Base-by-base conservation (phyloP, 1,140 invertebrate species). In the Tetramorium parvispinum region DNA sequence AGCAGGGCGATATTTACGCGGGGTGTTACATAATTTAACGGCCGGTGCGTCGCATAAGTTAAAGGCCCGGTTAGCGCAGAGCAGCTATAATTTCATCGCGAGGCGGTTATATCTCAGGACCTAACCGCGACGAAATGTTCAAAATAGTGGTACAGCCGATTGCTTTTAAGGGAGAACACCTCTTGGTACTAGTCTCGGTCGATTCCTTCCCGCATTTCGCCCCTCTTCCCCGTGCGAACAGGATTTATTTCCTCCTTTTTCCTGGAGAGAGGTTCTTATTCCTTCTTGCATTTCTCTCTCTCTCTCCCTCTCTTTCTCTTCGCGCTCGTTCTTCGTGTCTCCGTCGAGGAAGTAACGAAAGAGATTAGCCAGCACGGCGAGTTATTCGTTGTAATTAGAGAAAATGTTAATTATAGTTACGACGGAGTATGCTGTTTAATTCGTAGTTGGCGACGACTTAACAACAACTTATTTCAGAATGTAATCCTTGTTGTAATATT, bases 141-240 rank as follows among this genome's bases (percentile, higher is more conserved):
- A 89, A 93, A 92, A 92, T 93, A 92, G 88, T 91, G 55, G 79
- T 92, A 91, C 89, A 93, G 89, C 91, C 93, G 91, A 94, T 94
- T 94, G 94, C 94, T 94, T 94, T 94, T 94, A 94, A 94, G 91
- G 85, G 85, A 86, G 89, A 93, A 93, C 92, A 93, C 78, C 73
- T 65, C 76, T 59, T n/a, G 53, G 82, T 79, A 73, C 75, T 77
- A 57, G 71, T 65, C 87, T 57, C 87, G 71, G 10, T 78, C 85
- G 70, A 77, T 86, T 89, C 51, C 46, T 37, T 37, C 78, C 57
- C 27, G 21, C 43, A 24, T 63, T 40, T 18, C 21, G 21, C 40
- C 1, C 16, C 37, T 46, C 24, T 40, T 3, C 24, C 8, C 37
- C 53, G 70, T 75, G 86, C 83, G 40, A 49, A 27, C n/a, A 53